phyloP scores from a whole-genome alignment of 53 echinoderm and acorn worm species.

The Stichopus horrens region DNA sequence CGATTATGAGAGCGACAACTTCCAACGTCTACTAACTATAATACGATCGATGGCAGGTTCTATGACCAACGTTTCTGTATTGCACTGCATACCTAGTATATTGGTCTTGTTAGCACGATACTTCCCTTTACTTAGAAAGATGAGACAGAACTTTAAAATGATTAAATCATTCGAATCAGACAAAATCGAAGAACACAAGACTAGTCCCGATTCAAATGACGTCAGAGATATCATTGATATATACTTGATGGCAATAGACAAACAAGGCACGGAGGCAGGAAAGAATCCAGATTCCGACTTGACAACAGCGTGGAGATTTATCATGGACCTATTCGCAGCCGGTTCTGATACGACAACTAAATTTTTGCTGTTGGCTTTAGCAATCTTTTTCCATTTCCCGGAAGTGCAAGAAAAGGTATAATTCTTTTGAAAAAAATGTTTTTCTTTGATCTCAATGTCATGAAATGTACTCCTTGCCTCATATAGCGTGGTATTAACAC shows the following conservation, averaged over 20 bases:
- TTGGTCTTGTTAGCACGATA: not conserved
- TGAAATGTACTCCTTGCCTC: no score
- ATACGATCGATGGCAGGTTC: conserved; percentile 4
- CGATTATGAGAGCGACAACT: conserved; percentile 10
- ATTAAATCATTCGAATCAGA: conserved; percentile 16
- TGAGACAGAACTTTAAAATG: not conserved
- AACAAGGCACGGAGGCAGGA: not conserved
- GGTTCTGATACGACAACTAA: conserved; percentile 57
- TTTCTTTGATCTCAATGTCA: no score
- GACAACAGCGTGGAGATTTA: conserved; percentile 47
- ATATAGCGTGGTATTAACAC: no score
- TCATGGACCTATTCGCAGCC: conserved; percentile 53
- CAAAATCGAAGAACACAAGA: conserved; percentile 21
- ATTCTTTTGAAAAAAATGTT: not conserved
- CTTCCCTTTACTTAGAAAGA: conserved; percentile 7
- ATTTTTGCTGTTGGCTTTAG: conserved; percentile 48
- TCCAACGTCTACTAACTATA: conserved; percentile 21
- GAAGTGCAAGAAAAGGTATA: conserved; percentile 61
- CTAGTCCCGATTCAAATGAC: conserved; percentile 19
- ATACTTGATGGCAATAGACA: conserved; percentile 32
- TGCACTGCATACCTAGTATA: not conserved
- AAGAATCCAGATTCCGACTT: not conserved
- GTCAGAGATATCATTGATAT: conserved; percentile 59
- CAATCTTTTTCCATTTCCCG: conserved; percentile 48
- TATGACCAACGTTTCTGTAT: not conserved